phyloP scores from a whole-genome alignment of 2,888 invertebrate genomes.

The Apodemia hepburni region DNA sequence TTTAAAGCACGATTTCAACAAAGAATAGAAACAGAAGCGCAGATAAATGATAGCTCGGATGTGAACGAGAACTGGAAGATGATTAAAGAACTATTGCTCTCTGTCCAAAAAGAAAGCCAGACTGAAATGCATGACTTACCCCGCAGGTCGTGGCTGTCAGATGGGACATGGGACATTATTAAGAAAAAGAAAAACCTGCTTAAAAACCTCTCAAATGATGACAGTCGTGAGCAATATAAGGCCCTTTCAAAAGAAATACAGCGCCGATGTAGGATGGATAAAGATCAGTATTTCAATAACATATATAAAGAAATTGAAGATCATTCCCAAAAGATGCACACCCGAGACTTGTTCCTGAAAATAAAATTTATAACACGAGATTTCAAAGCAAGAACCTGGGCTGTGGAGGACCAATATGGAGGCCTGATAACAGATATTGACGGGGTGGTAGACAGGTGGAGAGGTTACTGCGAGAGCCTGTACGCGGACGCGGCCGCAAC shows the following conservation, averaged over 20 bases:
- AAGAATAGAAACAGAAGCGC: neutral
- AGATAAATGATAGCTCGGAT: neutral
- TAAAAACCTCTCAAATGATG: neutral
- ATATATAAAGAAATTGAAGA: neutral
- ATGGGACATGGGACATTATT: neutral
- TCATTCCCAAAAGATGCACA: neutral
- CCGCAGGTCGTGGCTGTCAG: neutral
- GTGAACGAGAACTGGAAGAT: neutral
- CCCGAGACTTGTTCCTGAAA: slow-evolving; percentile 11
- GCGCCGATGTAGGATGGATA: neutral
- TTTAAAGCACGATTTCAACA: neutral
- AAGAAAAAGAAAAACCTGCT: neutral
- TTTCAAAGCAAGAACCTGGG: slow-evolving; percentile 13
- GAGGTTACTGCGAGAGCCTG: neutral
- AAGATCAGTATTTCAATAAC: neutral
- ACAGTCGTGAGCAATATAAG: neutral
- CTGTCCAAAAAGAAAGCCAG: neutral
- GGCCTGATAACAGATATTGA: slow-evolving; percentile 11
- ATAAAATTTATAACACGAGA: slow-evolving; percentile 9
- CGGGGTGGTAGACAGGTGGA: slow-evolving; percentile 6
- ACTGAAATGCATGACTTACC: neutral
- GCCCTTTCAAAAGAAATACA: neutral
- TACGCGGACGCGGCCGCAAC: too few relatives aligned
- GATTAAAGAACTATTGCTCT: neutral
- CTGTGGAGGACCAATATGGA: neutral